Evolutionary conservation across 1,140 invertebrate genomes (phyloP).

Genomic region (Cydia fagiglandana): DNA sequence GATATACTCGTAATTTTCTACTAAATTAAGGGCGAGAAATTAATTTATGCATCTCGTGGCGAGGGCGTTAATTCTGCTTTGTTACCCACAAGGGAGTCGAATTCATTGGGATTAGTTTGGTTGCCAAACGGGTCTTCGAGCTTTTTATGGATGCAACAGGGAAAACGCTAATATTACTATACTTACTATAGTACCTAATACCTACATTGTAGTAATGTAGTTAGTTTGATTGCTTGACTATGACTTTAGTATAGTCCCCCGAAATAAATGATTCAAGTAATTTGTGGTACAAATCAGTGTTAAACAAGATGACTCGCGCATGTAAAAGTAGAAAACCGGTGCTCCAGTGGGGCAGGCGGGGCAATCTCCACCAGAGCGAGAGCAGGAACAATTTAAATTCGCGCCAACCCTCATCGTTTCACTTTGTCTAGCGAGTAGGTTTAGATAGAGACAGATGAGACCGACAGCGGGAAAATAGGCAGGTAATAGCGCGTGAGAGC

Average conservation of each 20-base stretch:
- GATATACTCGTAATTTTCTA: too few species aligned
- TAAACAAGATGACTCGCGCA: not conserved
- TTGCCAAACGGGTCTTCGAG: too few species aligned
- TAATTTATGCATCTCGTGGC: too few species aligned
- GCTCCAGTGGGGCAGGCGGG: slow-evolving; percentile 42
- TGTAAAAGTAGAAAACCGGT: slow-evolving; percentile 48
- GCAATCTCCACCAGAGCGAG: slow-evolving; percentile 36
- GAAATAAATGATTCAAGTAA: not conserved
- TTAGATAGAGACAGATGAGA: slow-evolving; percentile 6
- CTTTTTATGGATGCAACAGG: not conserved
- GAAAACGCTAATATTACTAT: not conserved
- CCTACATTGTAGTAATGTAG: not conserved
- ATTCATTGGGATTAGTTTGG: too few species aligned
- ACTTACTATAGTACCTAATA: too few species aligned
- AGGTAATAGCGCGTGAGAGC: slow-evolving; percentile 26
- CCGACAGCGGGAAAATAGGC: slow-evolving; percentile 22
- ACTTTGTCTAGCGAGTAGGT: slow-evolving; percentile 4
- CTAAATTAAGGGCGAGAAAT: too few species aligned
- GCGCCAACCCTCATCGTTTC: slow-evolving; percentile 9
- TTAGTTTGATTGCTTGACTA: not conserved
- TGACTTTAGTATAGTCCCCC: not conserved
- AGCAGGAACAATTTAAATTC: slow-evolving; percentile 33
- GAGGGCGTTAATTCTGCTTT: too few species aligned
- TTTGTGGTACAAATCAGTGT: not conserved
- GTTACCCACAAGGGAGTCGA: too few species aligned